These are phyloP conservation scores for Amphilophus citrinellus DNA, from an alignment of 2,113 vertebrate species.

Conservation along the genomic window DNA sequence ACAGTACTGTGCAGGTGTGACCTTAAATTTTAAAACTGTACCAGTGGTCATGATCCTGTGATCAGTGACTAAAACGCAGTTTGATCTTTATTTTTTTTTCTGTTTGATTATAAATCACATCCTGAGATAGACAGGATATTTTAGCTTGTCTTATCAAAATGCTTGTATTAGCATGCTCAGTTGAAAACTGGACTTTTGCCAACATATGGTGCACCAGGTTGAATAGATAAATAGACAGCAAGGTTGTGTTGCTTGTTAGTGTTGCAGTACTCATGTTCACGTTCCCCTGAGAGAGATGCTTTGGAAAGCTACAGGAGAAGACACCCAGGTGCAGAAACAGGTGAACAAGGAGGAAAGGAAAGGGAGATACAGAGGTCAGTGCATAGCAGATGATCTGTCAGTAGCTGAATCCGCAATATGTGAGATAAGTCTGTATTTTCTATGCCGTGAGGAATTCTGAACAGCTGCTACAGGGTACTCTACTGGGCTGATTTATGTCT, in stretches of 20 bases:
- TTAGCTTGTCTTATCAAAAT: background rate
- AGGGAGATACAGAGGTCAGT: constrained; percentile 15
- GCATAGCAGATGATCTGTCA: constrained; percentile 18
- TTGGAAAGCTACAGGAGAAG: constrained; percentile 64
- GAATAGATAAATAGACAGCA: constrained; percentile 43
- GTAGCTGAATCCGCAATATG: background rate
- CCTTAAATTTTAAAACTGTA: background rate
- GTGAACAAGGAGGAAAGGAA: constrained; percentile 13
- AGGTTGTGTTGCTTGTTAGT: constrained; percentile 39
- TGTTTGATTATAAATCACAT: background rate
- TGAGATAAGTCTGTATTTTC: background rate
- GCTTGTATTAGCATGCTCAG: background rate
- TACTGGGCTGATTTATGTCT: background rate
- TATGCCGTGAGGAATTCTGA: background rate
- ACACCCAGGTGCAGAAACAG: constrained; percentile 26
- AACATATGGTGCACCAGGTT: constrained; percentile 20
- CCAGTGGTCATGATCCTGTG: fast-evolving
- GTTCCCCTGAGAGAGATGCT: constrained; percentile 63
- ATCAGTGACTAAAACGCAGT: too few relatives aligned
- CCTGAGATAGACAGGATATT: background rate
- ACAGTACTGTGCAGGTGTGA: background rate
- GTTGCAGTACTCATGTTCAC: constrained; percentile 51
- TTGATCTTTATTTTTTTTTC: background rate
- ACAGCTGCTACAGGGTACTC: background rate
- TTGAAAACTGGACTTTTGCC: constrained; percentile 16